Evolutionary conservation across 2,113 vertebrate genomes (phyloP).

Genomic region (Engraulis encrasicolus): DNA sequence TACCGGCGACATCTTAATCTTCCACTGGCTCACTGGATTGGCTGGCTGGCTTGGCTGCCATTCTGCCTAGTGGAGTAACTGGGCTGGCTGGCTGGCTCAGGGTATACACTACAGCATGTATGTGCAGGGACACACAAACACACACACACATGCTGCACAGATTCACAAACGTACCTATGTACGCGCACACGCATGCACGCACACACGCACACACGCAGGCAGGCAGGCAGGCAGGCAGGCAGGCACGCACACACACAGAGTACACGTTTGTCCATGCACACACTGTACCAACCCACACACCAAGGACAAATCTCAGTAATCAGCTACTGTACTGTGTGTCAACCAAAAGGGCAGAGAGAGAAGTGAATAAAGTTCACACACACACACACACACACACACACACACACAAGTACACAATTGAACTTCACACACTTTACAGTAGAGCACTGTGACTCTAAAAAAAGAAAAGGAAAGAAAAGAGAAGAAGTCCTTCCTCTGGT

Average conservation of each 20-base stretch:
- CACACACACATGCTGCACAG: slow-evolving; percentile 10
- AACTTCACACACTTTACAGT: no score
- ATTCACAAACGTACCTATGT: no score
- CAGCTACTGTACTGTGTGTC: background rate
- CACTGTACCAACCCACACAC: background rate
- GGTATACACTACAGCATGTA: no score
- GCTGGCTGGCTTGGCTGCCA: slow-evolving; percentile 39
- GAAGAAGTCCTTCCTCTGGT: background rate
- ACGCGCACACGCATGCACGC: no score
- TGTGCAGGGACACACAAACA: slow-evolving; percentile 26
- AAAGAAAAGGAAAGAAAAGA: no score
- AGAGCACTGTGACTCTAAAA: background rate
- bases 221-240: background rate
- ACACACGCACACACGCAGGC: background rate
- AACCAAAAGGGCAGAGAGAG: background rate
- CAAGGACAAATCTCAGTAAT: background rate
- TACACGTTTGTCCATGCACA: slow-evolving; percentile 12
- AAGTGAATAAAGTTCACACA: background rate
- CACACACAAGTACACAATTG: background rate
- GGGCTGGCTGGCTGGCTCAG: slow-evolving; percentile 55
- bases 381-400: background rate
- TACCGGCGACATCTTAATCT: slow-evolving; percentile 71
- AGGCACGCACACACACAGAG: background rate
- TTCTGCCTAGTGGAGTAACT: slow-evolving; percentile 56
- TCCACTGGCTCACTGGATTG: no score